Evolutionary conservation across 2,113 vertebrate species (phyloP), one percentile per base, ranked within the genome.

Genomic region (Nymphicus hollandicus): DNA sequence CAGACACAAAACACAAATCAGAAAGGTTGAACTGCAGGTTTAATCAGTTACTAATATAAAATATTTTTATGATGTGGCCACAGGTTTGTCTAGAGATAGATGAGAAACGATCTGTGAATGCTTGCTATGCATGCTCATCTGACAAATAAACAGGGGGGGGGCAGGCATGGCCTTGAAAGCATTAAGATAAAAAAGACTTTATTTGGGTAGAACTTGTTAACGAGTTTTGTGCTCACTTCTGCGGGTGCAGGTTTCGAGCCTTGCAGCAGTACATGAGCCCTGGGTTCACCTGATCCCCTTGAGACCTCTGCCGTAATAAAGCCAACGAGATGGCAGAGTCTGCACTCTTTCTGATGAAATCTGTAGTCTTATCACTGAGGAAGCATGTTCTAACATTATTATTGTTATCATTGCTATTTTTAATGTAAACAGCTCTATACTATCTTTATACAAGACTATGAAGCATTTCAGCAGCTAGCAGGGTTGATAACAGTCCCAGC

Each of bases 291-390:
- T 68, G 13, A 7, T 73, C 15, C 52, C 29, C 47, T 20, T 23
- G 44, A 31, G 53, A 70, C 19, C 44, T 8, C 56, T 41, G 28
- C 23, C 15, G 5, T 49, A 41, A 68, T 8, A 58, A 78, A 58
- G 19, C 7, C 0, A 0, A 24, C 1, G 13, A 85, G 43, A 33
- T 10, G 8, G 3, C 79, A 37, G 64, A 27, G 6, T 29, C 47
- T 61, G 31, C 10, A 7, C 8, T 52, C 24, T 37, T 12, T 70
- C 20, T 20, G 29, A 61, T 44, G 37, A 66, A 43, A 85, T 47
- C 39, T 11, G 9, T 58, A 50, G 16, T 43, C n/a, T 92, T 60
- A 68, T 10, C 39, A 41, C 39, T 31, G 27, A 72, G 35, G 52
- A 77, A 28, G 53, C 8, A 3, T 24, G 7, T 77, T 77, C 39